Base-by-base conservation (phyloP, 2,113 vertebrate genomes). In the Thryonomys swinderianus region DNA sequence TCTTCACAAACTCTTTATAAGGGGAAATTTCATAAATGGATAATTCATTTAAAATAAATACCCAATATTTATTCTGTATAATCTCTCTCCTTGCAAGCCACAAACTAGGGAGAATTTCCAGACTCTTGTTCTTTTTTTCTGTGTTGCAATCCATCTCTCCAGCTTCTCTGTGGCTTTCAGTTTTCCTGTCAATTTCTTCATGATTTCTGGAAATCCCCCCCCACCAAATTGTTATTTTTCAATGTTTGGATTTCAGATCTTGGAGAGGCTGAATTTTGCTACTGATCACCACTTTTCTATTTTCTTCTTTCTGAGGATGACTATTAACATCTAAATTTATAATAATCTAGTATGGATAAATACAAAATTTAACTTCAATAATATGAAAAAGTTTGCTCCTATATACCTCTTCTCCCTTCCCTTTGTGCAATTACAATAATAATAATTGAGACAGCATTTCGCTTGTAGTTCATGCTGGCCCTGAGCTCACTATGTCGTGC, bases 1-100 rank as follows among this genome's bases (percentile, higher is more conserved):
- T 76, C 79, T 76, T 90, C 40, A 67, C 20, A 67, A 64, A 64
- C 53, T 61, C 48, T 66, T 55, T 51, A 74, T 62, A 81, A 51
- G 16, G 40, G 20, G 57, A 55, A 73, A 34, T 74, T 64, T 61
- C 45, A 34, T 20, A 82, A 64, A 16, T 32, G 53, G 55, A 55
- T 64, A 82, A 88, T 73, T 64, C 1, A 55, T 88, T 88, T 88
- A 53, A 93, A 64, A 55, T 37, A 81, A 62, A 73, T 73, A 88
- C 13, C 6, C 67, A 45, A 42, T n/a, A 55, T 42, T 82, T 48
- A 83, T 74, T 62, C 55, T 81, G 64, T 59, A 48, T 5, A 13
- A 14, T 45, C 25, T 45, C 66, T 69, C 12, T 64, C 18, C n/a
- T 40, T 69, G 67, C n/a, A 69, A 37, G n/a, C n/a, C 34, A 69